Conservation (phyloP, 2,113 vertebrate genomes). For the Marmota monax region DNA sequence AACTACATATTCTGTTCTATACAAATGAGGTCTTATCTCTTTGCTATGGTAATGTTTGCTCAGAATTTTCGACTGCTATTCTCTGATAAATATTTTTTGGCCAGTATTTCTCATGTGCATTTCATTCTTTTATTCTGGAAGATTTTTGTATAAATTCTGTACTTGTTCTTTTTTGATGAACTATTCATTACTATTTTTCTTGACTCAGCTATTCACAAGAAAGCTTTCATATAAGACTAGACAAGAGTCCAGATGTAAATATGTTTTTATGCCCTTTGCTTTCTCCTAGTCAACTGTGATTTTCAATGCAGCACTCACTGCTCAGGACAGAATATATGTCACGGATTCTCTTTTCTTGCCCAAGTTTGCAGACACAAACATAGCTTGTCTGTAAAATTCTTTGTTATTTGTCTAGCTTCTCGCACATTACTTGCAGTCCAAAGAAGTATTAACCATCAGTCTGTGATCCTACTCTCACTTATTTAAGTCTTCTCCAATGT, state of each 20-base stretch:
- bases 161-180: not conserved
- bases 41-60: not conserved
- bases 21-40: not conserved
- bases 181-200: not conserved
- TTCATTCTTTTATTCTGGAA: not conserved
- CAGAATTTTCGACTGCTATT: not conserved
- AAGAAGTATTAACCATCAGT: not conserved
- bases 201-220: not conserved
- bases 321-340: not conserved
- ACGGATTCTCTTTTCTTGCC: not conserved
- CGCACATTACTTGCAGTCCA: not conserved
- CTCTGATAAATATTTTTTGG: not conserved
- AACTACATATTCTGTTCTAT: not conserved
- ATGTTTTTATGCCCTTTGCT: not conserved
- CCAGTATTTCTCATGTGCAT: not conserved
- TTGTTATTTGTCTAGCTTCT: not conserved
- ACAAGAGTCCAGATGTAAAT: not conserved
- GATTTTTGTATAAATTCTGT: not conserved
- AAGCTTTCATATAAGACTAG: not conserved
- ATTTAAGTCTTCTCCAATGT: not conserved
- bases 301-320: not conserved
- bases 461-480: not conserved
- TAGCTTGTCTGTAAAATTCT: not conserved
- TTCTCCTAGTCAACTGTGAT: not conserved
- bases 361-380: not conserved